Evolutionary conservation across 2,888 invertebrate genomes (phyloP).

Genomic region (Gastracanthus pulcherrimus): DNA sequence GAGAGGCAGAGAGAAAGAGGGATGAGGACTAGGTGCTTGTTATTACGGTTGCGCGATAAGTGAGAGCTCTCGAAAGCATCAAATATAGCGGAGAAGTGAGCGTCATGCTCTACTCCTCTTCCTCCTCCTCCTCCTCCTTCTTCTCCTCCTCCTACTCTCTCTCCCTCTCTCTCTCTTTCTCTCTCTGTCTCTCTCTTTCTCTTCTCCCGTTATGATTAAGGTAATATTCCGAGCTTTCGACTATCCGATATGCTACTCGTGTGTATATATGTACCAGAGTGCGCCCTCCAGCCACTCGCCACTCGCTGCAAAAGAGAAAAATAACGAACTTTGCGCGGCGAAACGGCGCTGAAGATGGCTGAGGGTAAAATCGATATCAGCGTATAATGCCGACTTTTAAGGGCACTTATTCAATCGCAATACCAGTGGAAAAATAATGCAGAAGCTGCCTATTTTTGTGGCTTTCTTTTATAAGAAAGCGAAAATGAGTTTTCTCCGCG

Average conservation of each 20-base stretch:
- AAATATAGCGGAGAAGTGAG: conserved; percentile 43
- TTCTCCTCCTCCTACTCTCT: conserved; percentile 15
- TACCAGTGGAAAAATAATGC: neutral
- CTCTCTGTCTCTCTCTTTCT: conserved; percentile 25
- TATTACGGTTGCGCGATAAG: conserved; percentile 71
- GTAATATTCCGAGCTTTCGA: conserved; percentile 45
- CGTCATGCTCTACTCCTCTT: conserved; percentile 35
- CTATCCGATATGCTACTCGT: conserved; percentile 24
- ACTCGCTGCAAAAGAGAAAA: neutral
- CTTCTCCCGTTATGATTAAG: conserved; percentile 48
- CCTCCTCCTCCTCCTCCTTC: conserved; percentile 19
- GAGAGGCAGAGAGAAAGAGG: conserved; percentile 36
- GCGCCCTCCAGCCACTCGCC: neutral
- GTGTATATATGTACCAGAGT: neutral
- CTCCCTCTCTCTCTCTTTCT: conserved; percentile 21
- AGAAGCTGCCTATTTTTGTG: neutral
- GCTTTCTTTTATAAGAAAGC: neutral
- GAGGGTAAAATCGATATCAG: conserved; percentile 19
- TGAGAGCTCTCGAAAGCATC: conserved; percentile 68
- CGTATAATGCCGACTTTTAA: conserved; percentile 22
- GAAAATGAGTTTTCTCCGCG: neutral
- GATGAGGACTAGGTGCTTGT: conserved; percentile 65
- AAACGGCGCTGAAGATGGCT: neutral
- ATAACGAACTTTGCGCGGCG: conserved; percentile 20
- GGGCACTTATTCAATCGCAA: neutral